Percentiles rank a stretch among this genome's conserved stretches.
Conservation (phyloP, 1,140 invertebrate genomes). For the Myzus persicae region DNA sequence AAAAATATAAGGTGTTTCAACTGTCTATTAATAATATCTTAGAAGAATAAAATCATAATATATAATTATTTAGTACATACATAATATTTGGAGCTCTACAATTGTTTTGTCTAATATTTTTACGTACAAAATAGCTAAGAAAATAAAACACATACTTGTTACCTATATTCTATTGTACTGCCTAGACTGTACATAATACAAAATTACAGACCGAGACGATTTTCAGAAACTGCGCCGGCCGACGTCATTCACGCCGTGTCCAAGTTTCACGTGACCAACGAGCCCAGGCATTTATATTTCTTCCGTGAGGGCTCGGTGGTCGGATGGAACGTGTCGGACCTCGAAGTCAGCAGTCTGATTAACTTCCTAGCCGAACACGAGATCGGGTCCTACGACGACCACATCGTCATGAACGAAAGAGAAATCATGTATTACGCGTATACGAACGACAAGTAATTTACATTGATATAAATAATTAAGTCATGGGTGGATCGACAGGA, state of each 20-base stretch:
- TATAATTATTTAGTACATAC: no score
- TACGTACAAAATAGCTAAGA: no score
- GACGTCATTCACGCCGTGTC: slow-evolving; percentile 79
- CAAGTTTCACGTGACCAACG: slow-evolving; percentile 75
- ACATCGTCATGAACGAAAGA: slow-evolving; percentile 77
- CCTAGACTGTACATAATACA: no score
- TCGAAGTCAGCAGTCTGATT: slow-evolving; percentile 81
- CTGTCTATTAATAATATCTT: no score
- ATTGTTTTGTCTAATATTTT: no score
- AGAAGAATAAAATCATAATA: no score
- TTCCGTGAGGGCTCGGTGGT: slow-evolving; percentile 89
- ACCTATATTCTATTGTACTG: no score
- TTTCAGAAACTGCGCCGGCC: slow-evolving; percentile 62
- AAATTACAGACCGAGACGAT: slow-evolving; percentile 63
- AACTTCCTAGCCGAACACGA: slow-evolving; percentile 74
- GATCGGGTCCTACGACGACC: slow-evolving; percentile 74
- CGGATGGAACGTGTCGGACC: slow-evolving; percentile 90
- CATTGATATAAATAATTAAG: background rate
- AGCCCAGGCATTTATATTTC: slow-evolving; percentile 82
- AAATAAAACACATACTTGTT: no score
- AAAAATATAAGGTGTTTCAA: no score
- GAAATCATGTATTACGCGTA: slow-evolving; percentile 86
- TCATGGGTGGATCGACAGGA: background rate
- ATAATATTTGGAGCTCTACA: no score
- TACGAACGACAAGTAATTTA: slow-evolving; percentile 59